phyloP scores from a whole-genome alignment of 2,888 invertebrate genomes.

The Eledona agricola region DNA sequence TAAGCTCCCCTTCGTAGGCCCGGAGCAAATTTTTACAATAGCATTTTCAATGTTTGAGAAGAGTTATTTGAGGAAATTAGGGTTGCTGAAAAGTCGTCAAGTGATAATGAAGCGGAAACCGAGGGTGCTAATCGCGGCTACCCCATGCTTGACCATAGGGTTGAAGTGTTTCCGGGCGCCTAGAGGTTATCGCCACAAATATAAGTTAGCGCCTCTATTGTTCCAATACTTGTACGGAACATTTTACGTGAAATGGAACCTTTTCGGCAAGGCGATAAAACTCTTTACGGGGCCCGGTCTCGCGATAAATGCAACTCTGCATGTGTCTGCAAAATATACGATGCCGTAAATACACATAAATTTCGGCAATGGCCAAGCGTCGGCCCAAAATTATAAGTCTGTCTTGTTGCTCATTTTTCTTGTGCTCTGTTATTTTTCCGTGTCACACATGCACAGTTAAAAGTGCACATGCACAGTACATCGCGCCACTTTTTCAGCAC shows the following conservation, averaged over 20 bases:
- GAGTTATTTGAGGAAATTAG: constrained; percentile 12
- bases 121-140: constrained; percentile 29
- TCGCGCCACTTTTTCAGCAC: constrained; percentile 6
- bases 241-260: too few relatives aligned
- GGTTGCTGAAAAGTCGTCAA: constrained; percentile 10
- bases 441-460: too few relatives aligned
- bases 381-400: constrained; percentile 12
- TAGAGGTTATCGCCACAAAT: constrained; percentile 18
- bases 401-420: too few relatives aligned
- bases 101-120: constrained; percentile 25
- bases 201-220: too few relatives aligned
- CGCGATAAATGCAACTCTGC: too few relatives aligned
- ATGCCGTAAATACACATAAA: too few relatives aligned
- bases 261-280: too few relatives aligned
- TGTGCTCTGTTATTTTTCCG: too few relatives aligned
- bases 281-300: too few relatives aligned
- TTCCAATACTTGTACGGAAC: too few relatives aligned
- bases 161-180: constrained; percentile 11
- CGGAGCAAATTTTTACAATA: constrained; percentile 22
- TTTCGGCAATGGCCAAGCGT: constrained; percentile 1
- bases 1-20: constrained; percentile 33
- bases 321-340: too few relatives aligned
- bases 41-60: neutral
- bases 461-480: too few relatives aligned
- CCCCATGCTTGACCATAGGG: constrained; percentile 17